Conservation (phyloP, 2,113 vertebrate genomes). For the Hippocampus abdominalis region DNA sequence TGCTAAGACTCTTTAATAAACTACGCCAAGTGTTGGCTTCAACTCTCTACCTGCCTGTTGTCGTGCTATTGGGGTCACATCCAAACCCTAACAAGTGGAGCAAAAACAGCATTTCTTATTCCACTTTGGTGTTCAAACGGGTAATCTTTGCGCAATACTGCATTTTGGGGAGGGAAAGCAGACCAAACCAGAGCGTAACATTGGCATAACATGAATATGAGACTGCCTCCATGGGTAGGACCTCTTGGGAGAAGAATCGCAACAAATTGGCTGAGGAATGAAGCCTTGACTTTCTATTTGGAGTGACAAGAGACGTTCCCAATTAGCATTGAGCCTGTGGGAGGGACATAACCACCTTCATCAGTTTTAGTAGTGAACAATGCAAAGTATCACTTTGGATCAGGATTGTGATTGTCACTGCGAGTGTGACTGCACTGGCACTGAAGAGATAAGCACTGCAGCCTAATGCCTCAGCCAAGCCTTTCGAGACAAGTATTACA, state of each 20-base stretch:
- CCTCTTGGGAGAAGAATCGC: not conserved
- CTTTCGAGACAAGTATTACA: too few relatives aligned
- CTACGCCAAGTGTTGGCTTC: too few relatives aligned
- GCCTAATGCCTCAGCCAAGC: not conserved
- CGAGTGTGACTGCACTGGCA: not conserved
- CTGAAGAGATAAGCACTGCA: not conserved
- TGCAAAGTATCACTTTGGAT: not conserved
- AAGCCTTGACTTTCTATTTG: conserved; percentile 6
- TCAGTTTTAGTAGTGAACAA: conserved; percentile 2
- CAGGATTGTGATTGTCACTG: not conserved
- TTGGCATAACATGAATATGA: conserved; percentile 20
- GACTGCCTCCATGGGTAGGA: conserved; percentile 14
- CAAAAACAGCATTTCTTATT: too few relatives aligned
- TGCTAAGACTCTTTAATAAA: too few relatives aligned
- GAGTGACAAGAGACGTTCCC: conserved; percentile 5
- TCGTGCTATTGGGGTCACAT: too few relatives aligned
- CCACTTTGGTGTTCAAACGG: too few relatives aligned
- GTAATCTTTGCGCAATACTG: too few relatives aligned
- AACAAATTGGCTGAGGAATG: conserved; percentile 13
- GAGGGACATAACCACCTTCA: conserved; percentile 1
- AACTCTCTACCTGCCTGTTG: too few relatives aligned
- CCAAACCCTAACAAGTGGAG: too few relatives aligned
- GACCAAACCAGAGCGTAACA: conserved; percentile 5
- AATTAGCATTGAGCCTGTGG: conserved; percentile 1
- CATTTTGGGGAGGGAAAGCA: not conserved